Conservation (phyloP, 92 coral and sea anemone species). For the Phenganax subtilis region DNA sequence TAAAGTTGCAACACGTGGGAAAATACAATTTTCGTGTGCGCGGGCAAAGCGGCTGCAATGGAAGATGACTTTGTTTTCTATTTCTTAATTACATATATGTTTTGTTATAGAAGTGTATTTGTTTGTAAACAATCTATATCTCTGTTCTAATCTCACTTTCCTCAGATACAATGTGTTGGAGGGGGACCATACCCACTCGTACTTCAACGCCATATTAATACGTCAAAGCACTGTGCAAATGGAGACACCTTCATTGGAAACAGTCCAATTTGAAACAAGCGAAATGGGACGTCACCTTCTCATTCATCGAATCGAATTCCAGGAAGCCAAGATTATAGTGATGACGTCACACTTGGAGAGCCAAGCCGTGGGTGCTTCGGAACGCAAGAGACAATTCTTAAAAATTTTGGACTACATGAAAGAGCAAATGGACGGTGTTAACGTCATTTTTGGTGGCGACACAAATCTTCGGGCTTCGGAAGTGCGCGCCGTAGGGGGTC, state of each 20-base stretch:
- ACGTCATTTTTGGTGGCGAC: constrained; percentile 87
- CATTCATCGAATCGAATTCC: constrained; percentile 60
- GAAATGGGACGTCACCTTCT: constrained; percentile 79
- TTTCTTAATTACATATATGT: background rate
- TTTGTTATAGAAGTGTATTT: background rate
- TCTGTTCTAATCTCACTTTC: background rate
- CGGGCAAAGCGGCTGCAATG: too few relatives aligned
- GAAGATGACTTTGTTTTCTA: background rate
- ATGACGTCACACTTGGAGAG: constrained; percentile 96
- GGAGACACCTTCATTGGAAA: constrained; percentile 32
- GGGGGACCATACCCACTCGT: constrained; percentile 32
- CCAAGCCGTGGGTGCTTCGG: constrained; percentile 25
- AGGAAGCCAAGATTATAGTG: constrained; percentile 48
- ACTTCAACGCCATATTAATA: constrained; percentile 71
- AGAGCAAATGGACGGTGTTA: constrained; percentile 45
- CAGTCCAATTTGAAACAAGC: constrained; percentile 45
- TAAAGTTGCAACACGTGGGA: too few relatives aligned
- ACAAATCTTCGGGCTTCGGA: constrained; percentile 74
- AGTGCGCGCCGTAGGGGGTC: constrained; percentile 63
- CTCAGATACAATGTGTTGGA: constrained; percentile 39
- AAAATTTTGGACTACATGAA: constrained; percentile 51
- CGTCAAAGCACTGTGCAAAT: constrained; percentile 55
- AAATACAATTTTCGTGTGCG: too few relatives aligned
- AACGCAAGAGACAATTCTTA: constrained; percentile 64
- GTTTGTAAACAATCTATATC: background rate